Conservation (phyloP, 2,797 vertebrate species). For the Galagoides demidoff region DNA sequence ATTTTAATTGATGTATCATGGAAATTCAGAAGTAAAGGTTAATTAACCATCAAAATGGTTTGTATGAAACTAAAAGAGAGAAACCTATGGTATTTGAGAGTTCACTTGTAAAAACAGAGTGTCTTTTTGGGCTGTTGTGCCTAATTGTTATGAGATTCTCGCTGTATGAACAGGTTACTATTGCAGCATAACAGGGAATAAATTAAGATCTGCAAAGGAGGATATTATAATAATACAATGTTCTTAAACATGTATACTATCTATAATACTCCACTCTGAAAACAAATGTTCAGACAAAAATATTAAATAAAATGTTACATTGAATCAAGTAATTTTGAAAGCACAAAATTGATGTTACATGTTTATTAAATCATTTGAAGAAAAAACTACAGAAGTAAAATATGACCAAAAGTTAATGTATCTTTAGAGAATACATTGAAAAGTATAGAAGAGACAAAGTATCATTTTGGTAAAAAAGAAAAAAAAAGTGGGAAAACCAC, state of each 20-base stretch:
- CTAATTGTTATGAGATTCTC: not conserved
- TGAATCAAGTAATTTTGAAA: not conserved
- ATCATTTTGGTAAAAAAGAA: not conserved
- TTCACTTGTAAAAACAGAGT: not conserved
- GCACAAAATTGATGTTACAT: not conserved
- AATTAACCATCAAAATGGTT: not conserved
- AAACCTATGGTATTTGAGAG: not conserved
- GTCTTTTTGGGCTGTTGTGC: not conserved
- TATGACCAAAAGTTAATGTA: not conserved
- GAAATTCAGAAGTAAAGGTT: not conserved
- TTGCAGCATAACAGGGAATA: not conserved
- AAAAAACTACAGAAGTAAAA: not conserved
- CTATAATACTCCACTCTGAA: not conserved
- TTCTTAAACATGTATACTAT: not conserved
- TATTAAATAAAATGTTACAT: constrained; percentile 42
- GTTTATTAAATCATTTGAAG: not conserved
- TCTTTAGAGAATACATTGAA: not conserved
- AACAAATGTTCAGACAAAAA: constrained; percentile 15
- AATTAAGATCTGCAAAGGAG: not conserved
- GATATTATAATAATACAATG: not conserved
- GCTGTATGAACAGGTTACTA: not conserved
- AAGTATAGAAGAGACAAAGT: not conserved
- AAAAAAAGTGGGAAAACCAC: not conserved
- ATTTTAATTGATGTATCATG: constrained; percentile 33
- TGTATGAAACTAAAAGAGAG: constrained; percentile 33